Conservation (phyloP, 1,140 invertebrate genomes). For the Lucilia sericata region DNA sequence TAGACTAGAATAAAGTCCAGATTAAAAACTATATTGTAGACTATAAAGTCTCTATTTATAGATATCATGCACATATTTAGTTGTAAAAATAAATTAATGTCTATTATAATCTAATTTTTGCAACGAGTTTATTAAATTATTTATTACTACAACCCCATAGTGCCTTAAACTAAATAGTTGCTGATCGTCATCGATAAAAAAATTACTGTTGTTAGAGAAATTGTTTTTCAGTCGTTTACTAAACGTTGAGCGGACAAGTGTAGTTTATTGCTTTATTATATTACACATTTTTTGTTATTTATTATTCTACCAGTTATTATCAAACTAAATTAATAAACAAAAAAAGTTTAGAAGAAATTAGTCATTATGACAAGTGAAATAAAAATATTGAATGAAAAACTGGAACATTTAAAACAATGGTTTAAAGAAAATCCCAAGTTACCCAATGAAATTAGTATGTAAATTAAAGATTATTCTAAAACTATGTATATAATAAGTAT, state of each 20-base stretch:
- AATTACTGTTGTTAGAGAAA: neutral
- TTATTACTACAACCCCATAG: too few relatives aligned
- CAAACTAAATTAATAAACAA: neutral
- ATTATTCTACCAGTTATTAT: too few relatives aligned
- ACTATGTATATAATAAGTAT: neutral
- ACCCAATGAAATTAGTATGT: conserved; percentile 59
- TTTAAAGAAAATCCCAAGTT: conserved; percentile 59
- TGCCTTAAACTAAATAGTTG: too few relatives aligned
- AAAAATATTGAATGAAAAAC: conserved; percentile 47
- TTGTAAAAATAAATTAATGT: too few relatives aligned
- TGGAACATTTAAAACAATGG: conserved; percentile 55
- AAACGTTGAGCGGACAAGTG: neutral
- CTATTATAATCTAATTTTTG: too few relatives aligned
- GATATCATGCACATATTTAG: too few relatives aligned
- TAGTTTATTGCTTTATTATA: neutral
- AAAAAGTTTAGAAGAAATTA: neutral
- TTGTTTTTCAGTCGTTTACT: neutral
- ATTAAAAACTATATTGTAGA: too few relatives aligned
- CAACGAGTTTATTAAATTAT: too few relatives aligned
- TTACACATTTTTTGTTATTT: neutral
- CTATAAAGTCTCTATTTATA: too few relatives aligned
- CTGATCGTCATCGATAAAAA: neutral
- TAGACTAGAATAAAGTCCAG: too few relatives aligned
- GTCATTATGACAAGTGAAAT: neutral
- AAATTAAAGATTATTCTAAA: neutral